Percentiles rank a stretch among this genome's conserved stretches.
These are phyloP conservation scores for Catharus fuscescens DNA, from an alignment of 2,113 vertebrate genomes.

Conservation along the genomic window DNA sequence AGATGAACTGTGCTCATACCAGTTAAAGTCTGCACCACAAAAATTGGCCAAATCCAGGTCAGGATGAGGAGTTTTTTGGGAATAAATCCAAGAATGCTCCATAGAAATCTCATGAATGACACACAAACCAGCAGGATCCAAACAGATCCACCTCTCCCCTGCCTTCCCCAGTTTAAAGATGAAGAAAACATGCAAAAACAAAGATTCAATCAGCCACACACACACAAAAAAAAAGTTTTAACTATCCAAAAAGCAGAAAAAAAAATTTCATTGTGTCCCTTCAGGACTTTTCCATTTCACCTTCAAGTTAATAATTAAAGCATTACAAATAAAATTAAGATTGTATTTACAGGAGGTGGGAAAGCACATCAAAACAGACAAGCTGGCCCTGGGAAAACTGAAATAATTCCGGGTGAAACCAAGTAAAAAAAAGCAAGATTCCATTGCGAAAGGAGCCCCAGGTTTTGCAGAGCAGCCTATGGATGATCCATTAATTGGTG, in stretches of 20 bases:
- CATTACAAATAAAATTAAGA: background rate
- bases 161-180: background rate
- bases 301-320: background rate
- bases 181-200: background rate
- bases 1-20: background rate
- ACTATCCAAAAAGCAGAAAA: background rate
- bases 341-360: background rate
- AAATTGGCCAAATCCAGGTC: background rate
- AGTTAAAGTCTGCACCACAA: background rate
- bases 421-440: background rate
- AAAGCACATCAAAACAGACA: accelerated
- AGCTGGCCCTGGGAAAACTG: accelerated
- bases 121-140: background rate
- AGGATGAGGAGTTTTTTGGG: background rate
- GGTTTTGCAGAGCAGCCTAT: background rate
- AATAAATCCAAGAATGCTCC: background rate
- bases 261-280: background rate
- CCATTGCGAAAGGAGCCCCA: background rate
- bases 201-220: background rate
- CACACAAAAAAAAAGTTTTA: background rate
- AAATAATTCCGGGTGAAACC: background rate
- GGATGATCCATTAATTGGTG: background rate
- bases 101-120: background rate
- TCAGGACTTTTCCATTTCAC: background rate
- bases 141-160: background rate